Percentiles rank a stretch among this genome's conserved stretches.
Evolutionary conservation across 2,888 invertebrate genomes (phyloP).

Genomic region (Philereme transversata): DNA sequence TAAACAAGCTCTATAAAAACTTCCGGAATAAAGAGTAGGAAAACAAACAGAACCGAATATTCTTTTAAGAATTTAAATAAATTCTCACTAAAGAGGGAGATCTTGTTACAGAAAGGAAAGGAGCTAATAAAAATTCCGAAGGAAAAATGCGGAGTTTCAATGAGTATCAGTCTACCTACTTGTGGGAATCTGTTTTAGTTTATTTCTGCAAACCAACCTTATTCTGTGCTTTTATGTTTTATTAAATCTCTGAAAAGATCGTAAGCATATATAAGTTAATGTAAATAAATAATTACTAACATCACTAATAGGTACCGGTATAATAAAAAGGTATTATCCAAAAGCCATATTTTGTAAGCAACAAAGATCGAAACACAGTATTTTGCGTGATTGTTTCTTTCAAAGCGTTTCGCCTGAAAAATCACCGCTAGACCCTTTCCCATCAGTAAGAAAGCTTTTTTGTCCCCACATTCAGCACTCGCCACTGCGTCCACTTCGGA

Average conservation of each 20-base stretch:
- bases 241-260: too few species aligned
- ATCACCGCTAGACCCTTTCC: neutral
- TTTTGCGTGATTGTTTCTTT: too few species aligned
- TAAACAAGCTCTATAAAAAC: conserved; percentile 65
- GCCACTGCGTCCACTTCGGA: conserved; percentile 10
- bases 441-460: neutral
- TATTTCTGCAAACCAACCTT: too few species aligned
- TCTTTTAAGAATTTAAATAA: conserved; percentile 79
- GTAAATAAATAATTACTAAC: too few species aligned
- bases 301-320: too few species aligned
- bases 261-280: too few species aligned
- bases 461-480: neutral
- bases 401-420: neutral
- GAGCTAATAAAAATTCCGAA: conserved; percentile 74
- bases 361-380: too few species aligned
- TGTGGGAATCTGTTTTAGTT: too few species aligned
- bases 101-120: conserved; percentile 75
- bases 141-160: conserved; percentile 49
- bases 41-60: conserved; percentile 64
- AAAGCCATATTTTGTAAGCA: too few species aligned
- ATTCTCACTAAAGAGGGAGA: conserved; percentile 66
- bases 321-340: too few species aligned
- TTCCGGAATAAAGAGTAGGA: conserved; percentile 56
- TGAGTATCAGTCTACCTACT: too few species aligned
- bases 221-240: too few species aligned